A percentile compares a stretch with the other conserved stretches of the same genome.
These are phyloP conservation scores for Anabacerthia variegaticeps DNA, from an alignment of 2,797 vertebrate species.

Conservation along the genomic window DNA sequence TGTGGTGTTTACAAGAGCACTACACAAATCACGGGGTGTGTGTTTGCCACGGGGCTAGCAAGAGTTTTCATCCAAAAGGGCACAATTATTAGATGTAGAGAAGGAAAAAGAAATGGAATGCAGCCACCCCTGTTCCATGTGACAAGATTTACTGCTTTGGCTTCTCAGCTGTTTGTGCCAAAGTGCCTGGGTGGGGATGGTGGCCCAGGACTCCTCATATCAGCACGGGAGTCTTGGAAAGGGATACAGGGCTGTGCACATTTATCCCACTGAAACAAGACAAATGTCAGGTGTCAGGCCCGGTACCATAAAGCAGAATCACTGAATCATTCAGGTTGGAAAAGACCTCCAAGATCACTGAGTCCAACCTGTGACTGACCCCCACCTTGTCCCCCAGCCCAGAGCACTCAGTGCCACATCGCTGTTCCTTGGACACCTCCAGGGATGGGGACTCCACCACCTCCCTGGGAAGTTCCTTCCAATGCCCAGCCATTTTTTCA, in stretches of 20 bases:
- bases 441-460: background rate
- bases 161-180: background rate
- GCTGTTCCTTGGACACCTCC: background rate
- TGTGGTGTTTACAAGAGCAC: background rate
- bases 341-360: background rate
- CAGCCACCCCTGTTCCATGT: background rate
- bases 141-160: background rate
- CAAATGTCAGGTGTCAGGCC: background rate
- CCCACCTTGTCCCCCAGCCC: background rate
- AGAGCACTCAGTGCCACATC: fast-evolving
- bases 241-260: background rate
- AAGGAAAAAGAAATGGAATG: background rate
- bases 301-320: background rate
- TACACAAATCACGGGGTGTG: background rate
- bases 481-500: background rate
- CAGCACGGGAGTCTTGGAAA: background rate
- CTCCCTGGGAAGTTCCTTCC: background rate
- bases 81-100: background rate
- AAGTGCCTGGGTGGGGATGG: fast-evolving
- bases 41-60: background rate
- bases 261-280: background rate
- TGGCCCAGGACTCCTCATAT: background rate
- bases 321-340: background rate
- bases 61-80: background rate
- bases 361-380: background rate